These are phyloP conservation scores for Psittacara wagleri DNA, from an alignment of 2,113 vertebrate species.

Conservation along the genomic window DNA sequence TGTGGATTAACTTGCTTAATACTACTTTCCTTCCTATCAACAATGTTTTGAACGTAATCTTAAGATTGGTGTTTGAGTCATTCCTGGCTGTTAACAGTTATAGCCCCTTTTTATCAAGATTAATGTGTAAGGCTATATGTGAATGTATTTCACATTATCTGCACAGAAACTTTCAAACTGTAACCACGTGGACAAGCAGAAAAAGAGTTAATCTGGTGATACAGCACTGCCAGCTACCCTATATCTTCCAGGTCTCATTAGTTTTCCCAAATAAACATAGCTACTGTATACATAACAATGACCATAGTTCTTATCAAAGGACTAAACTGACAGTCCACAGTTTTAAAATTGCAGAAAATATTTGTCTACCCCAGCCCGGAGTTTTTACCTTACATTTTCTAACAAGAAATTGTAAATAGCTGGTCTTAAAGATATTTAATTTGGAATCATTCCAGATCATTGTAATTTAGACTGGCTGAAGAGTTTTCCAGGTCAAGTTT, in stretches of 20 bases:
- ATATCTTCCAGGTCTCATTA: neutral
- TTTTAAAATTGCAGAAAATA: neutral
- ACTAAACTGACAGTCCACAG: neutral
- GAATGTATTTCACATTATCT: neutral
- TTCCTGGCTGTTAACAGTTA: neutral
- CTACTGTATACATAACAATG: neutral
- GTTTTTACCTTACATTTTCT: neutral
- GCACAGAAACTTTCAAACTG: neutral
- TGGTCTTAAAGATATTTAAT: neutral
- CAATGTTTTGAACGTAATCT: neutral
- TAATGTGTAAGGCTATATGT: neutral
- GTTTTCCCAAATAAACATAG: neutral
- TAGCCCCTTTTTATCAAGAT: neutral
- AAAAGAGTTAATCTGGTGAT: neutral
- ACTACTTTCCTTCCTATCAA: neutral
- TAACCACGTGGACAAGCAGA: neutral
- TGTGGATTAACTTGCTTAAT: constrained; percentile 23
- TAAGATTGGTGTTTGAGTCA: neutral
- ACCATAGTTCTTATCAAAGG: neutral
- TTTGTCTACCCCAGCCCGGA: neutral
- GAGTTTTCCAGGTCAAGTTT: neutral
- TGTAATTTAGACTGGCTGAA: neutral
- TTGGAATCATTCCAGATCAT: neutral
- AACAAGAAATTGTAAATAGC: neutral
- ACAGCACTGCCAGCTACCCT: neutral